Conservation (phyloP, 2,113 vertebrate species). For the Albula goreensis region DNA sequence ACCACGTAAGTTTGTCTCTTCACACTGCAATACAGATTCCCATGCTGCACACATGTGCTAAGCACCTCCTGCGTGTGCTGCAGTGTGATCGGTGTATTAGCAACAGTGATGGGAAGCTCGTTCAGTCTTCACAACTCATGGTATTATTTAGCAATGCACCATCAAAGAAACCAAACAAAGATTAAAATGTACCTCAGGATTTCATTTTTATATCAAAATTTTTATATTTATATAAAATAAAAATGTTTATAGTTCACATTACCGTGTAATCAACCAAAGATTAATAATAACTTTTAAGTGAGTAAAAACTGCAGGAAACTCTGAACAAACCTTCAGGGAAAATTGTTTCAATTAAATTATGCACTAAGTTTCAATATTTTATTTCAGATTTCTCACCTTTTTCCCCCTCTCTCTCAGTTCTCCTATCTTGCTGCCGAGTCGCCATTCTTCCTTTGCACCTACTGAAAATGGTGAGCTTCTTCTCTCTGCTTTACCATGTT, state of each 20-base stretch:
- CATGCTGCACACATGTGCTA: background rate
- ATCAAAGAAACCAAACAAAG: background rate
- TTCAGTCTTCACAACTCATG: no score
- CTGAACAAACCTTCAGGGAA: background rate
- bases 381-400: background rate
- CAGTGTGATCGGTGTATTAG: no score
- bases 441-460: background rate
- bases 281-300: background rate
- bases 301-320: no score
- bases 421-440: background rate
- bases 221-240: background rate
- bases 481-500: background rate
- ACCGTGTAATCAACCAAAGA: background rate
- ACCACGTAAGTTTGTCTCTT: background rate
- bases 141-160: no score
- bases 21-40: background rate
- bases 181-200: no score
- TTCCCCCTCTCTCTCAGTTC: background rate
- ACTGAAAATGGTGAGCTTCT: conserved; percentile 8
- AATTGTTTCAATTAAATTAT: background rate
- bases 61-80: no score
- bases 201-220: no score
- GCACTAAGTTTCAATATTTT: background rate
- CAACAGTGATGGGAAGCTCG: no score
- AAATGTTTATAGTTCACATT: background rate